phyloP scores from a whole-genome alignment of 2,113 vertebrate genomes.

The Tretioscincus oriximinensis region DNA sequence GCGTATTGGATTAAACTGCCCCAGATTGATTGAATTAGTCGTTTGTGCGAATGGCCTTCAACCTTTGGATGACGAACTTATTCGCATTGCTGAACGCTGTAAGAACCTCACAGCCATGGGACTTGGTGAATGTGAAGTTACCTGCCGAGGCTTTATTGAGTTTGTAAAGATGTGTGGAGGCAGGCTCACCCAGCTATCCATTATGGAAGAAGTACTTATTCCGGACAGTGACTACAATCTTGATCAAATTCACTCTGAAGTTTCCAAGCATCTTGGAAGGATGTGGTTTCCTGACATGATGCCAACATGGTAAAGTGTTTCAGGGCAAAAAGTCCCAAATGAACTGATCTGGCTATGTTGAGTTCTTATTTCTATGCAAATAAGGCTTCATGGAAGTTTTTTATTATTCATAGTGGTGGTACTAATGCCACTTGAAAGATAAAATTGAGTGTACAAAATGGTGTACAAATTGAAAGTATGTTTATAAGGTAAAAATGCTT shows the following conservation, averaged over 20 bases:
- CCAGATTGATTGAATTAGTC: conserved; percentile 74
- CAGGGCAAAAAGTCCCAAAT: background rate
- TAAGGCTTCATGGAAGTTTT: conserved; percentile 37
- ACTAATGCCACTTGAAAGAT: conserved; percentile 9
- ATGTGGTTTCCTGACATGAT: conserved; percentile 80
- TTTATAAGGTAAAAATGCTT: conserved; percentile 43
- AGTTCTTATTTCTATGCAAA: conserved; percentile 58
- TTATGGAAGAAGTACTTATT: conserved; percentile 80
- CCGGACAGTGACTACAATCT: conserved; percentile 73
- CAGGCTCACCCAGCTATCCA: conserved; percentile 75
- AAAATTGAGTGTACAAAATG: conserved; percentile 22
- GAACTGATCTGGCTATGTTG: background rate
- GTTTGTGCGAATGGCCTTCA: conserved; percentile 78
- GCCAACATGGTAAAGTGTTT: conserved; percentile 68
- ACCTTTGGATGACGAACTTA: conserved; percentile 74
- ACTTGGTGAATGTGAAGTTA: conserved; percentile 76
- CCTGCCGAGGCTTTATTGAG: conserved; percentile 75
- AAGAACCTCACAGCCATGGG: conserved; percentile 74
- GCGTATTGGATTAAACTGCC: conserved; percentile 76
- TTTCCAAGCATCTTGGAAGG: conserved; percentile 76
- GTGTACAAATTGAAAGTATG: conserved; percentile 5
- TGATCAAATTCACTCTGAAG: conserved; percentile 72
- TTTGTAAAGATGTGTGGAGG: conserved; percentile 80
- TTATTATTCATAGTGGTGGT: background rate
- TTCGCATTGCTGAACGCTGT: conserved; percentile 72